phyloP scores from a whole-genome alignment of 2,113 vertebrate species.

The Atlantisia rogersi region DNA sequence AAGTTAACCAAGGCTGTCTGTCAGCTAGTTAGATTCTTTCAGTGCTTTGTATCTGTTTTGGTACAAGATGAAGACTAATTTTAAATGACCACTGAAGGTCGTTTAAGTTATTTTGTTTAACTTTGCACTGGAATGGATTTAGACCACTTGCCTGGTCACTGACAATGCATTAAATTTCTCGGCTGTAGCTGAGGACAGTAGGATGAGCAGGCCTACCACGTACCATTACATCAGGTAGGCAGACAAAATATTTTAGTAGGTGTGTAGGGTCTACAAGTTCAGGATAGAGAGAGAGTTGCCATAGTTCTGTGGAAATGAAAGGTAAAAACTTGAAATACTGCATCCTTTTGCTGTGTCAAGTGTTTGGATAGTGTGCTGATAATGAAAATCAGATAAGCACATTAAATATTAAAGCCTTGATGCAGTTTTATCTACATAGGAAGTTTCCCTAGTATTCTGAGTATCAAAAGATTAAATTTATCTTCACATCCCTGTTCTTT shows the following conservation, averaged over 20 bases:
- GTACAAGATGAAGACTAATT: neutral
- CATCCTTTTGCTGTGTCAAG: neutral
- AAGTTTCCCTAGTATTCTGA: neutral
- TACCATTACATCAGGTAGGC: neutral
- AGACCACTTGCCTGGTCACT: rapidly evolving
- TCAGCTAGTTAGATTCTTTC: neutral
- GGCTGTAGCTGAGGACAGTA: neutral
- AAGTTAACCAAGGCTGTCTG: neutral
- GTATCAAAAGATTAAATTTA: neutral
- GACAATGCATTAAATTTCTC: neutral
- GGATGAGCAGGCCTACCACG: neutral
- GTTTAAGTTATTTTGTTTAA: neutral
- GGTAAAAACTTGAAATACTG: neutral
- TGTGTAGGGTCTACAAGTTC: neutral
- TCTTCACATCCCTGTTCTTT: neutral
- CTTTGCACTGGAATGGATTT: neutral
- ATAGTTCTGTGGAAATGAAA: neutral
- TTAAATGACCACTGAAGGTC: neutral
- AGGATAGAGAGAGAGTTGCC: neutral
- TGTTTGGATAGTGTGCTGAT: neutral
- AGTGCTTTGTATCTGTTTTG: neutral
- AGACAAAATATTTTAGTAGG: neutral
- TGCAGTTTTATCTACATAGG: neutral
- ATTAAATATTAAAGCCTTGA: neutral
- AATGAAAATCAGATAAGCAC: neutral